A percentile compares a stretch with the other conserved stretches of the same genome.
Evolutionary conservation across 2,113 vertebrate genomes (phyloP).

Genomic region (Propithecus coquereli): DNA sequence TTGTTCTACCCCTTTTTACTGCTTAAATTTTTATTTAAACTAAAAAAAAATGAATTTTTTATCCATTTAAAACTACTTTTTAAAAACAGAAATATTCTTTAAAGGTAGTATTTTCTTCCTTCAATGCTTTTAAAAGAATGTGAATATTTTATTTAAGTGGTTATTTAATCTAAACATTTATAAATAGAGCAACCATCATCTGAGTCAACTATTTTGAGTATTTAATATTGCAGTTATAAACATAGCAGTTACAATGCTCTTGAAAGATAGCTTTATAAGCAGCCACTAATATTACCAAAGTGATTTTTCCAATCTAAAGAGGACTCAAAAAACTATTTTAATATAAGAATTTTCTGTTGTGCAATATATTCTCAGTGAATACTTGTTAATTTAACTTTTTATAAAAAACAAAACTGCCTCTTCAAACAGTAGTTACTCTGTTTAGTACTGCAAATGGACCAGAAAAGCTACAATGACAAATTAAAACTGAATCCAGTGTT

Average conservation of each 20-base stretch:
- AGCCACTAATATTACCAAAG: background rate
- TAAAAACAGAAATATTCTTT: slow-evolving; percentile 9
- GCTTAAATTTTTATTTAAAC: slow-evolving; percentile 15
- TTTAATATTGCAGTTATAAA: slow-evolving; percentile 28
- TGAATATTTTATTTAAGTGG: background rate
- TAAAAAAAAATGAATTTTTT: background rate
- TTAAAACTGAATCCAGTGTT: background rate
- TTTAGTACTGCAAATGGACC: background rate
- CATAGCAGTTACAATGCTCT: background rate
- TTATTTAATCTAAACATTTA: slow-evolving; percentile 27
- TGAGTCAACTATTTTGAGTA: slow-evolving; percentile 34
- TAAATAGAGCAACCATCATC: background rate
- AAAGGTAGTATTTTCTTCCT: background rate
- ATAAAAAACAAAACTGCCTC: background rate
- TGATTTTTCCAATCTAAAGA: background rate
- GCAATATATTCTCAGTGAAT: slow-evolving; percentile 1
- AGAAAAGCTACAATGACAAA: background rate
- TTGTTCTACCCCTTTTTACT: background rate
- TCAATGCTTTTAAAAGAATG: background rate
- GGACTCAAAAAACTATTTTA: background rate
- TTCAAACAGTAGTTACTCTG: slow-evolving; percentile 8
- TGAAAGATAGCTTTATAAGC: background rate
- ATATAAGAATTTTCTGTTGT: slow-evolving; percentile 25
- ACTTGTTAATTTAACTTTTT: slow-evolving; percentile 28
- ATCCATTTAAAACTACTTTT: background rate